phyloP scores from a whole-genome alignment of 2,888 invertebrate species.

The Parthenolecanium corni region DNA sequence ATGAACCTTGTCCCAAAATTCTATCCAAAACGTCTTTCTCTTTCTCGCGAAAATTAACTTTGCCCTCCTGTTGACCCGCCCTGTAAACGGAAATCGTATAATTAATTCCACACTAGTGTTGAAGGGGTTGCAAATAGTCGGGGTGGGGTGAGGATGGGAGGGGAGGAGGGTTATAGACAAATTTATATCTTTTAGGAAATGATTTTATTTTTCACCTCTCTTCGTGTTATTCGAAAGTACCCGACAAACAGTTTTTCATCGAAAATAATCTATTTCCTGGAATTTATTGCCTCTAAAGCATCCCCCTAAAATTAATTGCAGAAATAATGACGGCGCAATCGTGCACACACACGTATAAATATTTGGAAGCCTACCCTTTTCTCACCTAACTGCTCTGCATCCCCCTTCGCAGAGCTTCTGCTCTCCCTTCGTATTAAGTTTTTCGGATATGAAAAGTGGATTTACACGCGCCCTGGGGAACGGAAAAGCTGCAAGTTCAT shows the following conservation, averaged over 20 bases:
- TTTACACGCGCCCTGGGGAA: too few relatives aligned
- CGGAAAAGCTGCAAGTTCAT: too few relatives aligned
- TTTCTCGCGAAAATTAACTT: conserved; percentile 84
- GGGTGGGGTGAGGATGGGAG: too few relatives aligned
- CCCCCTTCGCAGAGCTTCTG: too few relatives aligned
- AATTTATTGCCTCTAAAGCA: not conserved
- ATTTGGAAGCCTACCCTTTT: too few relatives aligned
- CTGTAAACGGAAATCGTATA: conserved; percentile 4
- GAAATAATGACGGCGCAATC: not conserved
- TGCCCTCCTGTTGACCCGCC: conserved; percentile 36
- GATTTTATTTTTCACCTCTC: not conserved
- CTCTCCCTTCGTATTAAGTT: too few relatives aligned
- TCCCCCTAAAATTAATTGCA: not conserved
- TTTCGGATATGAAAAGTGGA: too few relatives aligned
- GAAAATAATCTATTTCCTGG: conserved; percentile 15
- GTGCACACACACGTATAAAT: too few relatives aligned
- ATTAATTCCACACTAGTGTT: not conserved
- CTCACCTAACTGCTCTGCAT: too few relatives aligned
- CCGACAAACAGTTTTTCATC: conserved; percentile 1
- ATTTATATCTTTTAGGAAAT: not conserved
- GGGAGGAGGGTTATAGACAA: not conserved
- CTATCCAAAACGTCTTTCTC: conserved; percentile 89
- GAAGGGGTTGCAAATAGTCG: too few relatives aligned
- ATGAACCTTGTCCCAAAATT: conserved; percentile 78
- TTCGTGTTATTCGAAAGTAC: not conserved